Base-by-base conservation (phyloP, 2,797 vertebrate species). In the Vespertilio murinus region DNA sequence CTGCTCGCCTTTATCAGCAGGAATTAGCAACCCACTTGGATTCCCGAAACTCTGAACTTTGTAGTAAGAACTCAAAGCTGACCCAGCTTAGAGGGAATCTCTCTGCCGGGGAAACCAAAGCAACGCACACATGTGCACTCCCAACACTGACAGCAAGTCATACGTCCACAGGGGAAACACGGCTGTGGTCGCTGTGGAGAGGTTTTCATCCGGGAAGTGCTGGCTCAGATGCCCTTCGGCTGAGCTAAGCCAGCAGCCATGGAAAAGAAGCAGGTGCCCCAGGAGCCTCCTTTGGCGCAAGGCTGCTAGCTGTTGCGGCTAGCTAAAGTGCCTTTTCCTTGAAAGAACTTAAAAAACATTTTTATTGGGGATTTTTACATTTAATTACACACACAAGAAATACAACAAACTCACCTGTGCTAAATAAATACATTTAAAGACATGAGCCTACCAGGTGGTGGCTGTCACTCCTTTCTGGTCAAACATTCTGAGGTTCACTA, bases 41-140 rank as follows among this genome's bases (percentile, higher is more conserved):
- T 77, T 88, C 73, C 42, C 1, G 0, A 92, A 85, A 92, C 38
- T 61, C 75, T 47, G 45, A 88, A 47, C 22, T 90, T 93, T 86
- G 71, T n/a, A 69, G 89, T 22, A 45, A 77, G 91, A 80, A 54
- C 88, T 95, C 85, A 92, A 96, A 77, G 6, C 0, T 49, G 8
- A 87, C 14, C 28, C 45, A 23, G 1, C 52, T 40, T 52, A 64
- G 28, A 82, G 61, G 33, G 65, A 88, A 87, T 38, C 7, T 75
- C 42, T 52, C 18, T n/a, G n/a, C 8, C 64, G 8, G 14, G 90
- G 83, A 82, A 77, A 89, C 79, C 83, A 88, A 90, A 91, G 22
- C 17, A 30, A 45, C 0, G 0, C 3, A 18, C 23, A 4, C 1
- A 6, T 2, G 13, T 28, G 38, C 11, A 12, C 13, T 83, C 75